phyloP scores from a whole-genome alignment of 2,113 vertebrate genomes.

The Forbesichthys papilliferus region DNA sequence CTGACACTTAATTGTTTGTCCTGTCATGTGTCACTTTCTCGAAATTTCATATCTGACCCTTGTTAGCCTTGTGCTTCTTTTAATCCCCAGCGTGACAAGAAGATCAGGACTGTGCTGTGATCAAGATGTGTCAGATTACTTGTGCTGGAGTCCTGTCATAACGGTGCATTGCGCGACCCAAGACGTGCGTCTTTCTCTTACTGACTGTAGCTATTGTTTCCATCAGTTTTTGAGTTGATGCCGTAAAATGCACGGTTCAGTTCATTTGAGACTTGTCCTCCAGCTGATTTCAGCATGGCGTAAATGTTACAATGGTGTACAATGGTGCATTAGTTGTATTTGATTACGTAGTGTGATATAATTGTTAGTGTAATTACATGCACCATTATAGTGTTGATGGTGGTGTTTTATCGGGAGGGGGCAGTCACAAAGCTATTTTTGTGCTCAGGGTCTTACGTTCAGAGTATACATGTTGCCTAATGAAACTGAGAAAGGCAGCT shows the following conservation, averaged over 20 bases:
- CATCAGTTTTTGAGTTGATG: constrained; percentile 5
- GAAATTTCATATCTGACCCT: constrained; percentile 76
- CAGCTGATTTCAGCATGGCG: too few relatives aligned
- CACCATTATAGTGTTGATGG: too few relatives aligned
- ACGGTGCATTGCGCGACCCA: constrained; percentile 45
- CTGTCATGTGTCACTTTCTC: constrained; percentile 78
- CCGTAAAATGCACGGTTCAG: not conserved
- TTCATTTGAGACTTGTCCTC: not conserved
- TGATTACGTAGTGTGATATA: not conserved
- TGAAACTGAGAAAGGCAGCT: constrained; percentile 43
- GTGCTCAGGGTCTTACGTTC: constrained; percentile 34
- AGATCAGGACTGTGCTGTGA: constrained; percentile 72
- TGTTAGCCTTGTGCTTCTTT: constrained; percentile 66
- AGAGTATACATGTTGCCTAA: constrained; percentile 35
- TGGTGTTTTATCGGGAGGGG: too few relatives aligned
- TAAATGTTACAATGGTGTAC: too few relatives aligned
- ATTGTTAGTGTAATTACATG: not conserved
- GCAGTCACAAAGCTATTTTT: constrained; percentile 21
- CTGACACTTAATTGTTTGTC: constrained; percentile 77
- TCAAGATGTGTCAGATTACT: constrained; percentile 76
- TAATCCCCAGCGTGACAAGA: constrained; percentile 73
- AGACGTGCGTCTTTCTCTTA: constrained; percentile 47
- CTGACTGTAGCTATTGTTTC: constrained; percentile 23
- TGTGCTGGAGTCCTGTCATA: constrained; percentile 58
- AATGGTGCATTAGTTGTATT: too few relatives aligned